Percentiles rank a stretch among this genome's conserved stretches.
These are phyloP conservation scores for Cyaniris semiargus DNA, from an alignment of 2,888 invertebrate genomes.

Conservation along the genomic window DNA sequence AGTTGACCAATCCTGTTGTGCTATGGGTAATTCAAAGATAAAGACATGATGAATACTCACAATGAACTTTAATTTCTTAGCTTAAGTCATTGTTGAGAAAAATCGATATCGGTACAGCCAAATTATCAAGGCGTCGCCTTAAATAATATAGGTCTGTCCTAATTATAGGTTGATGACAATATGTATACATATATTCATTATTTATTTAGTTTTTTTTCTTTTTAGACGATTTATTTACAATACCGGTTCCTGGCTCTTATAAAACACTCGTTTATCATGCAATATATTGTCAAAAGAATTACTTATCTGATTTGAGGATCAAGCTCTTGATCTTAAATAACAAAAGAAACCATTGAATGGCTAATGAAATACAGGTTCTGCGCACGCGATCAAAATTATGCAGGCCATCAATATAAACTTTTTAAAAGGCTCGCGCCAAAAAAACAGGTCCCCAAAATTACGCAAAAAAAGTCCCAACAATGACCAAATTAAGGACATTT, in stretches of 20 bases:
- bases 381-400: slow-evolving; percentile 19
- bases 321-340: neutral
- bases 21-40: no score
- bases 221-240: neutral
- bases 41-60: no score
- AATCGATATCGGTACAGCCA: no score
- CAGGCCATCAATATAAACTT: slow-evolving; percentile 13
- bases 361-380: slow-evolving; percentile 20
- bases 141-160: no score
- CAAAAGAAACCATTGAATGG: slow-evolving; percentile 11
- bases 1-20: no score
- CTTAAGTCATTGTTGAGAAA: no score
- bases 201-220: no score
- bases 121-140: no score
- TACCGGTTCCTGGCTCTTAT: neutral
- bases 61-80: no score
- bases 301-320: slow-evolving; percentile 5
- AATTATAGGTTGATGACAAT: no score
- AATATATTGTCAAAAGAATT: slow-evolving; percentile 6
- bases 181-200: no score
- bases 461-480: slow-evolving; percentile 39
- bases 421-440: neutral
- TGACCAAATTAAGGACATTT: slow-evolving; percentile 53
- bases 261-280: neutral
- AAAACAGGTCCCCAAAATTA: slow-evolving; percentile 20